Base-by-base conservation (phyloP, 2,888 invertebrate genomes). In the Hedychridium roseum region DNA sequence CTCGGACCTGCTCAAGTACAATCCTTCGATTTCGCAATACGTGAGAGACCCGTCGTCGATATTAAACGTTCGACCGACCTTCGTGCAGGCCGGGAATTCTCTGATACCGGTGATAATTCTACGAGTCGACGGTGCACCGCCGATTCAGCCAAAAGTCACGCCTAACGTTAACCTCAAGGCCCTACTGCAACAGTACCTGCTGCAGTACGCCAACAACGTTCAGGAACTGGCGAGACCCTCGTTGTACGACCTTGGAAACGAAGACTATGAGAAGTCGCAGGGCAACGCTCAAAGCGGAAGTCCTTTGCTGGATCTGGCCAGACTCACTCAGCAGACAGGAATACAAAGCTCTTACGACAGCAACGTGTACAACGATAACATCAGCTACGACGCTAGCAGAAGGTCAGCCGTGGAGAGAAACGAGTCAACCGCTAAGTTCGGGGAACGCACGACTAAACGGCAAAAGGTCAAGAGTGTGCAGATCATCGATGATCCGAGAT, bases 11-110 rank as follows among this genome's bases (percentile, higher is more conserved):
- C 26, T 79, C 15, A 75, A 63, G 28, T 76, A 76, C 31, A 77
- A 78, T 54, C 78, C 78, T 2, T 79, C 78, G 2, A 74, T 79
- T 12, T 74, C 73, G 2, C 77, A 78, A 31, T 79, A 79, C 43
- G 66, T 79, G 12, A 71, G 70, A 15, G 70, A 78, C 57, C 78
- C 78, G 0, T 58, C 76, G 2, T 77, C 78, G 0, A 79, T 79
- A 32, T 45, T 78, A 1, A 76, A 76, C 23, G 78, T 77, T 3
- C 71, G 68, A 2, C 79, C 79, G 1, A 79, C 79, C 0, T 79
- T 76, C 32, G 68, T 79, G 11, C 78, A 78, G 54, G 68, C 75
- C 6, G 78, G 78, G 0, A 71, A 68, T 45, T 78, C 78, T 0
- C 42, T 79, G 34, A 70, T 79, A 20, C 78, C 78, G 1, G 78